phyloP scores from a whole-genome alignment of 1,140 invertebrate genomes.

The Probaryconus sp. region DNA sequence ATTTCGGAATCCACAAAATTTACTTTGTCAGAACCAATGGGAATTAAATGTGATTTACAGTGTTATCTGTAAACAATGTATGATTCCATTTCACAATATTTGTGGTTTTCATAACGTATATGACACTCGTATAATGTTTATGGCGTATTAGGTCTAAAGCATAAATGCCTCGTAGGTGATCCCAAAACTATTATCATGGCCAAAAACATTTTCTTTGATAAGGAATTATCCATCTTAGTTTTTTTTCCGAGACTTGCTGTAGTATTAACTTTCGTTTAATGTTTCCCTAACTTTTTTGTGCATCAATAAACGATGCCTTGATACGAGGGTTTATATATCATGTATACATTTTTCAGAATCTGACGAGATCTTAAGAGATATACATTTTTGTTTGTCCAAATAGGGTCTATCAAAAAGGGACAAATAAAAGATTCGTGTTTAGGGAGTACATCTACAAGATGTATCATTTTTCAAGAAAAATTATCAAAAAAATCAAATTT shows the following conservation, averaged over 20 bases:
- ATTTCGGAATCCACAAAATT: constrained; percentile 68
- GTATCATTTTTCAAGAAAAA: too few relatives aligned
- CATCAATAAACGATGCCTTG: too few relatives aligned
- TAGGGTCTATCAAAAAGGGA: too few relatives aligned
- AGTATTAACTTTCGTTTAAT: background rate
- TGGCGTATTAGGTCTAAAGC: background rate
- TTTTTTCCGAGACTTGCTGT: constrained; percentile 22
- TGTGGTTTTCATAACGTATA: background rate
- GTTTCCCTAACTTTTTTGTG: background rate
- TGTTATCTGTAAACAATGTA: constrained; percentile 33
- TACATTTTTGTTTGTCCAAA: too few relatives aligned
- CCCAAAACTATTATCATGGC: too few relatives aligned
- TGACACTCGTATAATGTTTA: background rate
- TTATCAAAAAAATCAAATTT: too few relatives aligned
- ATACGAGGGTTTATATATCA: background rate
- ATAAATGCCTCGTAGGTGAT: too few relatives aligned
- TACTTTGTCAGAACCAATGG: constrained; percentile 62
- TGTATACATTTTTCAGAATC: background rate
- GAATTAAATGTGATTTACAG: constrained; percentile 59
- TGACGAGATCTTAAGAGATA: background rate
- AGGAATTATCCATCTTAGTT: constrained; percentile 43
- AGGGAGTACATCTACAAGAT: background rate
- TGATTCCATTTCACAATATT: constrained; percentile 1
- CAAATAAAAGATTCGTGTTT: too few relatives aligned
- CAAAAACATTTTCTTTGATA: background rate